phyloP scores from a whole-genome alignment of 2,797 vertebrate species.

The Esox masquinongy region DNA sequence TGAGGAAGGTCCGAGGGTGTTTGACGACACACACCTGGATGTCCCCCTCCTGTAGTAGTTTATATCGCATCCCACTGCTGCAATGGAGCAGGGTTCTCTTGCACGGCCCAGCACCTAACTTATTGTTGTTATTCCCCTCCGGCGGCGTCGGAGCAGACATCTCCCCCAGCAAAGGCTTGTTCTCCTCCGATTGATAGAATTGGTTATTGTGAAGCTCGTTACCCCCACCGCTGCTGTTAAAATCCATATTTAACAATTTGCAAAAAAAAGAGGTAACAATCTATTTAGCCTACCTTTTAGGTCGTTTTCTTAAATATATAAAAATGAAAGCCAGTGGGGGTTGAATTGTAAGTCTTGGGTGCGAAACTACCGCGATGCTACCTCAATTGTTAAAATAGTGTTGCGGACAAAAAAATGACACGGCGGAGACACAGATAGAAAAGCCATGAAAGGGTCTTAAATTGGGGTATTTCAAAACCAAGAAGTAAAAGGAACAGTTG shows the following conservation, averaged over 20 bases:
- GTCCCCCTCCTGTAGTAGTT: constrained; percentile 97
- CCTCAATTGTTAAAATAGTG: constrained; percentile 41
- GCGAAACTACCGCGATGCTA: constrained; percentile 52
- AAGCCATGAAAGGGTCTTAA: constrained; percentile 43
- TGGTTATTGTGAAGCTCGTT: constrained; percentile 84
- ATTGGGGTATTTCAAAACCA: constrained; percentile 18
- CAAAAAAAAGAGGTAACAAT: background rate
- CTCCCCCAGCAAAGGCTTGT: constrained; percentile 90
- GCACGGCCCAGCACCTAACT: constrained; percentile 84
- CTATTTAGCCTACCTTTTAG: background rate
- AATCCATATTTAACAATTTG: constrained; percentile 79
- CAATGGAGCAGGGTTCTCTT: constrained; percentile 86
- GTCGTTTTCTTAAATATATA: background rate
- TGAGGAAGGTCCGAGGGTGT: constrained; percentile 97
- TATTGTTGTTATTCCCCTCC: constrained; percentile 83
- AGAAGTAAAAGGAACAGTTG: constrained; percentile 18
- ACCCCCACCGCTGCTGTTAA: constrained; percentile 79
- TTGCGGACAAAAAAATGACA: constrained; percentile 36
- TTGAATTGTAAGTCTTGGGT: constrained; percentile 33
- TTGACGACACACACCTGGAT: constrained; percentile 98
- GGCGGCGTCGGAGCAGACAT: constrained; percentile 76
- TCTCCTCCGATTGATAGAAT: constrained; percentile 90
- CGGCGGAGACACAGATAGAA: constrained; percentile 35
- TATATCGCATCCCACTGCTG: constrained; percentile 94
- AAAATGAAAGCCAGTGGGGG: constrained; percentile 16